Evolutionary conservation across 23 tunicate genomes (phyloP).

Genomic region (Botrylloides violaceus): DNA sequence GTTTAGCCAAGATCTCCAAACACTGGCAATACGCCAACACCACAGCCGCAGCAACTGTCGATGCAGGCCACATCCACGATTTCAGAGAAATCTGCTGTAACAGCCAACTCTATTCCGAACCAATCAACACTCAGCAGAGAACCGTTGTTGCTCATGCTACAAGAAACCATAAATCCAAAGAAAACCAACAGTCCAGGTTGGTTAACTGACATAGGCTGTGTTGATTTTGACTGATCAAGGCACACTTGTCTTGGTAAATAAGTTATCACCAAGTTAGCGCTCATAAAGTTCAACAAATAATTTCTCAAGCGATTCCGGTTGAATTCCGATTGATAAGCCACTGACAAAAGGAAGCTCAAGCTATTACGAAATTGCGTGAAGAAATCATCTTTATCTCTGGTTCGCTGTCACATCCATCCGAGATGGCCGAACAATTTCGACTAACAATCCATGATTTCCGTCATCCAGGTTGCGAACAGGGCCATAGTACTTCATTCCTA

Average conservation of each 20-base stretch:
- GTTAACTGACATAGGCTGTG: too few species aligned
- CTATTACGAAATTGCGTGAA: neutral
- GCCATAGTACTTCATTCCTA: too few species aligned
- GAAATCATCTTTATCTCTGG: too few species aligned
- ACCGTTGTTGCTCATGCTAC: conserved; percentile 1
- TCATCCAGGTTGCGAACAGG: too few species aligned
- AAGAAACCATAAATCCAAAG: neutral
- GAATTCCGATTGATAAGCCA: neutral
- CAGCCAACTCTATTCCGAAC: too few species aligned
- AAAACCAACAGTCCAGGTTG: neutral
- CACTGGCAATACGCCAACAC: too few species aligned
- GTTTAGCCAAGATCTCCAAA: too few species aligned
- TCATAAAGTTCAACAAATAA: neutral
- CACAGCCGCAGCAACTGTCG: neutral
- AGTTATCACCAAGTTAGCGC: neutral
- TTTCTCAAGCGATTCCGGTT: neutral
- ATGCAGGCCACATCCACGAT: neutral
- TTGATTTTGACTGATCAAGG: too few species aligned
- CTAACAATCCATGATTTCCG: neutral
- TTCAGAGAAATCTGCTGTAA: neutral
- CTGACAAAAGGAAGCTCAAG: too few species aligned
- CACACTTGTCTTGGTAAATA: neutral
- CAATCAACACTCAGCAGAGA: neutral
- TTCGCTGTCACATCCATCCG: neutral
- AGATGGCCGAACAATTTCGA: neutral